These are phyloP conservation scores for Phrynocephalus versicolor DNA, from an alignment of 2,113 vertebrate species.

Conservation along the genomic window DNA sequence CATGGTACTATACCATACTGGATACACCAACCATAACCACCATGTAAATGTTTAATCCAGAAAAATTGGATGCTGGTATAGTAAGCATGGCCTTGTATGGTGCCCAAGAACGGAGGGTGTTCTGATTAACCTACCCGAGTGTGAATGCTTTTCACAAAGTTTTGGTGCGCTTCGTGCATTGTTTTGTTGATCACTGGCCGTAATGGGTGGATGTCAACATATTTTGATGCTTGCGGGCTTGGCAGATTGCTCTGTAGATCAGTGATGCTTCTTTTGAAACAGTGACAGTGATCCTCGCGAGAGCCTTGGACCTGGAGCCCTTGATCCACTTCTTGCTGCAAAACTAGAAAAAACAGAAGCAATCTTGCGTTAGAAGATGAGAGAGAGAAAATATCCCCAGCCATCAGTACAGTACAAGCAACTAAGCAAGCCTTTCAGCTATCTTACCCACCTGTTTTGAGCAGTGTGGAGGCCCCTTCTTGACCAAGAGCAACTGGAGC, in stretches of 20 bases:
- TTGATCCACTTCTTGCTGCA: constrained; percentile 70
- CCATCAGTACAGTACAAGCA: background rate
- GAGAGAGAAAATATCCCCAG: background rate
- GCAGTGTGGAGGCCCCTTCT: constrained; percentile 50
- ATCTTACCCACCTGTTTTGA: constrained; percentile 64
- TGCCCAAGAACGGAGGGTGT: background rate
- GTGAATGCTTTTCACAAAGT: constrained; percentile 60
- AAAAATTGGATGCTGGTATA: background rate
- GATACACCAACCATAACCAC: too few relatives aligned
- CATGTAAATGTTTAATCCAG: too few relatives aligned
- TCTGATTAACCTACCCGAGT: constrained; percentile 53
- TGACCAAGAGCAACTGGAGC: constrained; percentile 47
- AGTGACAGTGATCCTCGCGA: constrained; percentile 70
- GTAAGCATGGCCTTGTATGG: background rate
- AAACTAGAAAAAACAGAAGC: constrained; percentile 50
- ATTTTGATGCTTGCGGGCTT: constrained; percentile 57
- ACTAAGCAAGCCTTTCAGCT: background rate
- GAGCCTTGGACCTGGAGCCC: constrained; percentile 51
- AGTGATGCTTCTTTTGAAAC: constrained; percentile 71
- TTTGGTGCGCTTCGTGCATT: constrained; percentile 60
- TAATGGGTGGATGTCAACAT: constrained; percentile 62
- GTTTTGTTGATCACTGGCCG: constrained; percentile 59
- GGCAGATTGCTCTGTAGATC: constrained; percentile 68
- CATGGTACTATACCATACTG: too few relatives aligned
- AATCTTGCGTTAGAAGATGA: background rate